These are phyloP conservation scores for Alcis repandata DNA, from an alignment of 2,888 invertebrate species.

Conservation along the genomic window DNA sequence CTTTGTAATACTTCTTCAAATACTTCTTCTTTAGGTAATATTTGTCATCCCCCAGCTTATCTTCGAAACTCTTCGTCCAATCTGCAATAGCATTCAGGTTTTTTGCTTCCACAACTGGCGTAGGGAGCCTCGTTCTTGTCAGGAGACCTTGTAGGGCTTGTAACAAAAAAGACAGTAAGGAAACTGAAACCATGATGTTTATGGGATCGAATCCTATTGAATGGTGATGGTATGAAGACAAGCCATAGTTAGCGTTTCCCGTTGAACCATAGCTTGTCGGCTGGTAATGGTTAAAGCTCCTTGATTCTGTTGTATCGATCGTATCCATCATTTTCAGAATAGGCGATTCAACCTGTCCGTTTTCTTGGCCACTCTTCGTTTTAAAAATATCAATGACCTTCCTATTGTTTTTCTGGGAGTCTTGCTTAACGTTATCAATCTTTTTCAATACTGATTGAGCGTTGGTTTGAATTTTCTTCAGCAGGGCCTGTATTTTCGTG, in stretches of 20 bases:
- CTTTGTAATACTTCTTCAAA: constrained; percentile 59
- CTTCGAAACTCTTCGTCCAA: constrained; percentile 67
- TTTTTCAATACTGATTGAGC: constrained; percentile 73
- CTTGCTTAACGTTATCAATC: constrained; percentile 65
- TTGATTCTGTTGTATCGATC: constrained; percentile 55
- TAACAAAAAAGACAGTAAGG: constrained; percentile 77
- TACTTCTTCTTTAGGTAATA: constrained; percentile 68
- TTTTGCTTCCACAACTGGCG: constrained; percentile 75
- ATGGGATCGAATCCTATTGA: constrained; percentile 84
- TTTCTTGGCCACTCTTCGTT: constrained; percentile 41
- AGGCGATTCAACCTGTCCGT: constrained; percentile 72
- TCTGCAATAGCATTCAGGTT: constrained; percentile 61
- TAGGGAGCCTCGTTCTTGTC: constrained; percentile 70
- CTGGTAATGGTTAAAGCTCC: constrained; percentile 71
- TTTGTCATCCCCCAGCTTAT: constrained; percentile 58
- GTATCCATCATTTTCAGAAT: constrained; percentile 53
- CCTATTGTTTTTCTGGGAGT: constrained; percentile 47
- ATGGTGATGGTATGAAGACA: constrained; percentile 78
- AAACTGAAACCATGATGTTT: constrained; percentile 81
- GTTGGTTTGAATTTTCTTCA: constrained; percentile 75
- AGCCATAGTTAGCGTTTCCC: constrained; percentile 65
- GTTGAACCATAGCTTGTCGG: constrained; percentile 72
- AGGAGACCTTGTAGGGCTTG: constrained; percentile 80
- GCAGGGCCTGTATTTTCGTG: constrained; percentile 69
- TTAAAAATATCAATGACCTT: constrained; percentile 24